Percentiles rank a stretch among this genome's conserved stretches.
phyloP scores from a whole-genome alignment of 2,888 invertebrate genomes.

The Coenonympha arcania region DNA sequence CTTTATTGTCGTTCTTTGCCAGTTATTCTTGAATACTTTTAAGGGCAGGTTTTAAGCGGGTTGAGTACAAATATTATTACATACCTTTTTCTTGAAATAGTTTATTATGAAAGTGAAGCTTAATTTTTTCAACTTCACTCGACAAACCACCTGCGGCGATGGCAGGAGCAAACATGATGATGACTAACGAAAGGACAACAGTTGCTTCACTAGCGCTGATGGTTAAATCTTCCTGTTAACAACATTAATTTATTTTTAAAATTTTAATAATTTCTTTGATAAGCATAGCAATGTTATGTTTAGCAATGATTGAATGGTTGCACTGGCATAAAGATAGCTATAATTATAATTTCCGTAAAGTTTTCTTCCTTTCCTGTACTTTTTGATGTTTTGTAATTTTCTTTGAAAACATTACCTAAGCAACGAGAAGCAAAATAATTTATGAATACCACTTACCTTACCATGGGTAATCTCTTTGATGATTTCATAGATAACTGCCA shows the following conservation, averaged over 20 bases:
- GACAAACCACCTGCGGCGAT: constrained; percentile 11
- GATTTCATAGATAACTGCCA: background rate
- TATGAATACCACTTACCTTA: background rate
- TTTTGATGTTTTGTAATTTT: no score
- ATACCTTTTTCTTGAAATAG: constrained; percentile 14
- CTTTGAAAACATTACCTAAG: no score
- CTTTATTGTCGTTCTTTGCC: no score
- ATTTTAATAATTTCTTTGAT: no score
- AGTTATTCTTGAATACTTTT: no score
- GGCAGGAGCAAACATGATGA: constrained; percentile 11
- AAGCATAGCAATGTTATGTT: no score
- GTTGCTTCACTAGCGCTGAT: background rate
- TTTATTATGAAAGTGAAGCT: constrained; percentile 13
- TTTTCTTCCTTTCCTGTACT: no score
- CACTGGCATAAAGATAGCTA: no score
- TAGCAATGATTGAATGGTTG: no score
- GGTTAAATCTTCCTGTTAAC: constrained; percentile 7
- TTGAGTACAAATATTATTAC: background rate
- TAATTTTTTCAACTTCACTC: constrained; percentile 16
- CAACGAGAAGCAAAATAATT: background rate
- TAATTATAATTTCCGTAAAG: no score
- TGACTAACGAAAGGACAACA: background rate
- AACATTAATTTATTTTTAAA: background rate
- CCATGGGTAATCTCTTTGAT: background rate
- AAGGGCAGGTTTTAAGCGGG: background rate